Conservation (phyloP, 2,888 invertebrate genomes). For the Cinara cedri region DNA sequence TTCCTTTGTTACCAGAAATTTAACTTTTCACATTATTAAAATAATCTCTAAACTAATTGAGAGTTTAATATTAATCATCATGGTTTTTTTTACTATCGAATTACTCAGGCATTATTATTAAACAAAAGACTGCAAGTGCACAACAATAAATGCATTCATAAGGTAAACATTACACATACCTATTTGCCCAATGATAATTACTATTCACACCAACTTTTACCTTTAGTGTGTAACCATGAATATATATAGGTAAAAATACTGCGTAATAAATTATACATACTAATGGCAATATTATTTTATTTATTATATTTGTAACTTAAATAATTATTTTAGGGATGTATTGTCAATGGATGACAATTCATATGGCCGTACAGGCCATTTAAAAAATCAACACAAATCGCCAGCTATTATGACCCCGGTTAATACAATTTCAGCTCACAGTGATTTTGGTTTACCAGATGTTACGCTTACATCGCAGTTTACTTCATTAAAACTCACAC, state of each 20-base stretch:
- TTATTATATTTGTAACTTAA: background rate
- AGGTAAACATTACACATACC: constrained; percentile 37
- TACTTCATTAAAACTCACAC: constrained; percentile 60
- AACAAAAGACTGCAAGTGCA: constrained; percentile 13
- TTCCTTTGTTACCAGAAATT: constrained; percentile 42
- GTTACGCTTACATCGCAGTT: constrained; percentile 61
- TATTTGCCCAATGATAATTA: constrained; percentile 17
- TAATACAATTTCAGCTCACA: constrained; percentile 29
- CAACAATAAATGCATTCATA: constrained; percentile 34
- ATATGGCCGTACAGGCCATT: constrained; percentile 49
- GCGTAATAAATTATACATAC: constrained; percentile 1
- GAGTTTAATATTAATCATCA: constrained; percentile 20
- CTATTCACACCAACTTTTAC: constrained; percentile 21
- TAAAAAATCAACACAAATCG: constrained; percentile 42
- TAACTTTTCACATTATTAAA: background rate
- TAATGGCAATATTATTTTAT: background rate
- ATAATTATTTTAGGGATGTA: constrained; percentile 42
- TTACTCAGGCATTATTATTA: background rate
- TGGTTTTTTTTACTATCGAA: background rate
- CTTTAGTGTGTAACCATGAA: constrained; percentile 14
- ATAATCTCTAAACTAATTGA: background rate
- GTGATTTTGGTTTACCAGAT: constrained; percentile 60
- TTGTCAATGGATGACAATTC: constrained; percentile 50
- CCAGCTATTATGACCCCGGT: constrained; percentile 54
- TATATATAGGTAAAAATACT: constrained; percentile 38